Evolutionary conservation across 2,113 vertebrate species (phyloP), one percentile per base, ranked within the genome.

Genomic region (Lasiurus cinereus): DNA sequence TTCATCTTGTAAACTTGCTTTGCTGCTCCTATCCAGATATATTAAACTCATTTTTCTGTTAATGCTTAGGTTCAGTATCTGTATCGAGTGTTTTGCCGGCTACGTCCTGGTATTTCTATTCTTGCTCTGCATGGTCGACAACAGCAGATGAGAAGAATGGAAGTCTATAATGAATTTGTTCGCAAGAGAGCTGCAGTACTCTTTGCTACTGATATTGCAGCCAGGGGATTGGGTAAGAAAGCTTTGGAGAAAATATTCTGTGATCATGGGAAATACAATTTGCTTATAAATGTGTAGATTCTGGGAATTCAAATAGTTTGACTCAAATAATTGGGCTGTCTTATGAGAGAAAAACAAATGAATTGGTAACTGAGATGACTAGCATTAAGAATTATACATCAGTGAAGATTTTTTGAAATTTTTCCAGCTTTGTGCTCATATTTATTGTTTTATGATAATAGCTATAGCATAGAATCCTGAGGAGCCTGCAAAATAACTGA

Each of bases 91-190:
- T 99, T 99, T 97, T 99, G 99, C 82, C 99, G 99, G 12, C 98
- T 99, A 8, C 98, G 99, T 14, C 99, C 99, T 2, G 99, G 99
- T 36, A 97, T 99, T 88, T 99, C 99, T 2, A 78, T 99, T 5
- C 97, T 99, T 95, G 99, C 99, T 0, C 98, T 99, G 77, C 99
- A 99, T 15, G 99, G 99, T 27, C 99, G 99, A 91, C 99, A 99
- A 98, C 99, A 99, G 56, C 99, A 99, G 97, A 98, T 99, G 99
- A 99, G 99, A 97, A 98, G 99, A 79, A 99, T 99, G 98, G 99
- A 99, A 97, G 99, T 99, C 79, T 99, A 99, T 97, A 99, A 99
- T 0, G 99, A 99, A n/a, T 99, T 99, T 97, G 95, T 99, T 88
- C 98, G 97, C 54, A 99, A 99, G 97, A 99, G 98, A 90, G 98